Percentiles rank a stretch among this genome's conserved stretches.
Conservation (phyloP, 2,797 vertebrate species). For the Sternotherus odoratus region DNA sequence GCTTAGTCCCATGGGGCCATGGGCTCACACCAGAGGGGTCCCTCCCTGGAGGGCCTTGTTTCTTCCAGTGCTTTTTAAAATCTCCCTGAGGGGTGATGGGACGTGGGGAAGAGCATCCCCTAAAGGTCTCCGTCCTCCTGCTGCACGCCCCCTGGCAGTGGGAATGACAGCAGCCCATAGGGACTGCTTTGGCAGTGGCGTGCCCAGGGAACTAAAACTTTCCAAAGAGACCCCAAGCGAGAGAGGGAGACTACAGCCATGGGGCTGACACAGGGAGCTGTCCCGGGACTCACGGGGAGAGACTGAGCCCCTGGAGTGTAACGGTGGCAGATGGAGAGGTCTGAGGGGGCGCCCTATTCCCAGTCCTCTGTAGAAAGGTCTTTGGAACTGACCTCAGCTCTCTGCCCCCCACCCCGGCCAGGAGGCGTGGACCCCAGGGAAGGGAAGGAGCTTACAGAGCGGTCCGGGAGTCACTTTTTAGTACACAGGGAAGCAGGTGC, state of each 20-base stretch:
- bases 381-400: not conserved
- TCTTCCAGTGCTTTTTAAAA: not conserved
- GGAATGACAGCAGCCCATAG: not conserved
- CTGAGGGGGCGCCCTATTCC: not conserved
- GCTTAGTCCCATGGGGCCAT: not conserved
- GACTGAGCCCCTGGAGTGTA: not conserved
- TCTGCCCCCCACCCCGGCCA: not conserved
- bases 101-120: not conserved
- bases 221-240: not conserved
- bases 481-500: not conserved
- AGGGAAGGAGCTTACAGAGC: fast-evolving
- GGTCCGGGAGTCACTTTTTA: not conserved
- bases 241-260: not conserved
- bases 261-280: not conserved
- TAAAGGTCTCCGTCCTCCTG: not conserved
- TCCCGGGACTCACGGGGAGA: not conserved
- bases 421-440: fast-evolving
- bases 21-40: not conserved
- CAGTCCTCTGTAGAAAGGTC: not conserved
- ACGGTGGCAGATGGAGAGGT: not conserved
- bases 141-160: not conserved
- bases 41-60: not conserved
- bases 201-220: not conserved
- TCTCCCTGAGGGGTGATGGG: not conserved
- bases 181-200: not conserved